A percentile compares a stretch with the other conserved stretches of the same genome.
These are phyloP conservation scores for Bursaphelenchus mucronatus DNA, from an alignment of 1,140 invertebrate genomes.

Conservation along the genomic window DNA sequence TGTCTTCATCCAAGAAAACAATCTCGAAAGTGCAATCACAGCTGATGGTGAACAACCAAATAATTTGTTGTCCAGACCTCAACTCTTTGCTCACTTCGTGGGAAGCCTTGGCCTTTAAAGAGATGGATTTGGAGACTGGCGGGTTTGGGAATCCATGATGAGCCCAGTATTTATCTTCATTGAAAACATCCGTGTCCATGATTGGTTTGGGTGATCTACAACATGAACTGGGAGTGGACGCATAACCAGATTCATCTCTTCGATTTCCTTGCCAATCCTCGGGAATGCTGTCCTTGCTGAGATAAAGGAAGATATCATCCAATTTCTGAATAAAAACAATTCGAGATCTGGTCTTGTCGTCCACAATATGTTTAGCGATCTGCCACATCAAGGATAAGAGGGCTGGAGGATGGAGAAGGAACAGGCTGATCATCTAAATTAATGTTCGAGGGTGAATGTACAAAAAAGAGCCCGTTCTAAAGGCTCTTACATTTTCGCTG, in stretches of 20 bases:
- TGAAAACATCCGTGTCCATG: constrained; percentile 20
- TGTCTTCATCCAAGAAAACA: background rate
- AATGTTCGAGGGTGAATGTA: background rate
- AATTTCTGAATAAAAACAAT: constrained; percentile 32
- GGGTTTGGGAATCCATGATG: constrained; percentile 16
- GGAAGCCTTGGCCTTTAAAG: constrained; percentile 21
- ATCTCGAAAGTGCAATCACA: constrained; percentile 31
- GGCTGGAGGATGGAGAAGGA: constrained; percentile 35
- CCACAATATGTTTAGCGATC: constrained; percentile 41
- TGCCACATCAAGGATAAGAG: constrained; percentile 42
- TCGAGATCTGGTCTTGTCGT: constrained; percentile 36
- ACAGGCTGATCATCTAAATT: constrained; percentile 35
- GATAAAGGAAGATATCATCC: constrained; percentile 30
- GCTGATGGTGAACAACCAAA: constrained; percentile 29
- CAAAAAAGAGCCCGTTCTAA: background rate
- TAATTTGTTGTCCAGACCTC: constrained; percentile 19
- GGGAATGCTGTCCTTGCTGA: constrained; percentile 33
- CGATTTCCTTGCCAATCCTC: constrained; percentile 25
- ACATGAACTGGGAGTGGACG: constrained; percentile 13
- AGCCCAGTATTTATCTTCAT: constrained; percentile 18
- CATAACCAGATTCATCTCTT: constrained; percentile 25
- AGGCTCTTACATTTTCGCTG: constrained; percentile 39
- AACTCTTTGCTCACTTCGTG: constrained; percentile 25
- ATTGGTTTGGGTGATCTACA: constrained; percentile 11
- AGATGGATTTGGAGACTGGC: constrained; percentile 22